phyloP scores from a whole-genome alignment of 2,888 invertebrate genomes.

The Xylophagus ater region DNA sequence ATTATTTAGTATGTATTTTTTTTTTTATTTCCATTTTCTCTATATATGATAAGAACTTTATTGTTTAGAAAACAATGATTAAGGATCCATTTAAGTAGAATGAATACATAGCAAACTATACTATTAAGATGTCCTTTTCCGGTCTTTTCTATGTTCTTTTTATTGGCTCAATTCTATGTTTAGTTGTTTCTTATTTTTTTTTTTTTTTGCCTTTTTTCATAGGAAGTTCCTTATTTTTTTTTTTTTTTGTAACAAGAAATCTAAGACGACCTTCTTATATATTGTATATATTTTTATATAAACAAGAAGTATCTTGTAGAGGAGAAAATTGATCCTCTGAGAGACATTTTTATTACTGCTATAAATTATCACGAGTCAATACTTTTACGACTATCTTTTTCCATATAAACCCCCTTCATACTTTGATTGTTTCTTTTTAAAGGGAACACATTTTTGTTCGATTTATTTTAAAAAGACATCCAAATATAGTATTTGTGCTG shows the following conservation, averaged over 20 bases:
- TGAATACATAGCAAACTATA: too few species aligned
- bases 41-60: slow-evolving; percentile 11
- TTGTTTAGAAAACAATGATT: slow-evolving; percentile 14
- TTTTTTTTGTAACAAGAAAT: too few species aligned
- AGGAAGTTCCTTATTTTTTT: too few species aligned
- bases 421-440: slow-evolving; percentile 16
- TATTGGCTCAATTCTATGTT: too few species aligned
- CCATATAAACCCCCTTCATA: background rate
- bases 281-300: background rate
- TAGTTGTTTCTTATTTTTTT: too few species aligned
- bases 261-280: background rate
- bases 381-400: slow-evolving; percentile 19
- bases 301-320: slow-evolving; percentile 3
- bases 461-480: too few species aligned
- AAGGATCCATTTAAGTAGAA: slow-evolving; percentile 8
- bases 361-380: slow-evolving; percentile 22
- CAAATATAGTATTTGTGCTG: too few species aligned
- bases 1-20: slow-evolving; percentile 1
- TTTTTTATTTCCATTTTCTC: background rate
- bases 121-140: slow-evolving; percentile 3
- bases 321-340: slow-evolving; percentile 17
- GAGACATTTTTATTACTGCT: slow-evolving; percentile 20
- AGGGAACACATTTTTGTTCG: too few species aligned
- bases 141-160: too few species aligned
- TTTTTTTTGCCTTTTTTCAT: too few species aligned